These are phyloP conservation scores for Ditula angustiorana DNA, from an alignment of 2,888 invertebrate genomes.

Conservation along the genomic window DNA sequence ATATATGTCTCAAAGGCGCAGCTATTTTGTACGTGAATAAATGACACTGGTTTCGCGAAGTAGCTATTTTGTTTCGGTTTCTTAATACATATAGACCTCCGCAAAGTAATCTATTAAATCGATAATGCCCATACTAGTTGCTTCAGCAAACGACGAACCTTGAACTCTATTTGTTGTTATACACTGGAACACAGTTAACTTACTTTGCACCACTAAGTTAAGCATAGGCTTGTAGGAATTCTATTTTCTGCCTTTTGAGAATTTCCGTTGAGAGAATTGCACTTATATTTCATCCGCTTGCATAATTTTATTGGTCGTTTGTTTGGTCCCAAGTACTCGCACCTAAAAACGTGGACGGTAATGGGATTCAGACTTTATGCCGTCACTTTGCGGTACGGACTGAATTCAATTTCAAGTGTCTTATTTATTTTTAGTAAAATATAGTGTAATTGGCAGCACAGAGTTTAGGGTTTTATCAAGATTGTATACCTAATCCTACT, in stretches of 20 bases:
- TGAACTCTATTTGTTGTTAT: background rate
- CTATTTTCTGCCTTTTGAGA: background rate
- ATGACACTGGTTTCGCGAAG: no score
- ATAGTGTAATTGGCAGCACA: background rate
- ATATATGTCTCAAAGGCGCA: no score
- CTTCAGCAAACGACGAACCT: background rate
- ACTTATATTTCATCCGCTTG: constrained; percentile 10
- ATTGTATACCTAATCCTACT: no score
- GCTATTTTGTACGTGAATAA: no score
- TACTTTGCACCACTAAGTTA: background rate
- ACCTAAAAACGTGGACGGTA: constrained; percentile 10
- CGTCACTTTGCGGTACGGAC: background rate
- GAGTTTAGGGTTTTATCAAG: no score
- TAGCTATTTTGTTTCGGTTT: no score
- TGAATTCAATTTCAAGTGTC: background rate
- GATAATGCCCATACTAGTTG: no score
- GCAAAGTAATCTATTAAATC: no score
- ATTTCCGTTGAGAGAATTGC: background rate
- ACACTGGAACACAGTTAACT: background rate
- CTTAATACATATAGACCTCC: no score
- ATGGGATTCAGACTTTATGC: background rate
- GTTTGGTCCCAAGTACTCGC: background rate
- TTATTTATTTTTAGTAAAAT: background rate
- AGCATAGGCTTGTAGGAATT: background rate
- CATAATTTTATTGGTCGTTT: constrained; percentile 22